A percentile compares a stretch with the other conserved stretches of the same genome.
These are phyloP conservation scores for Willowsia nigromaculata DNA, from an alignment of 2,888 invertebrate species.

Conservation along the genomic window DNA sequence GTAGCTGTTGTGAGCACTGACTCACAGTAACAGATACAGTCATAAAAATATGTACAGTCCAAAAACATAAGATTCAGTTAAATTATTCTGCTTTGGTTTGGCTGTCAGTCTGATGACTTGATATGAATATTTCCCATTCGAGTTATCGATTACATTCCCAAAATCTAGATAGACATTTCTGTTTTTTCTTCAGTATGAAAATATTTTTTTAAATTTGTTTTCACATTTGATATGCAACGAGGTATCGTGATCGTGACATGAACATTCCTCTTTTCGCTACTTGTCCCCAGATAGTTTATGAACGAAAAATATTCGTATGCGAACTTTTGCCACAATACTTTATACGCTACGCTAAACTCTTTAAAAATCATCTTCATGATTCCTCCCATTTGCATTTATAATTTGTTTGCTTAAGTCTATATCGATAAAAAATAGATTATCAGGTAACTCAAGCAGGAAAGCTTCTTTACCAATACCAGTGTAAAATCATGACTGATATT, in stretches of 20 bases:
- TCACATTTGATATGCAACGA: too few species aligned
- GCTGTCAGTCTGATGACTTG: neutral
- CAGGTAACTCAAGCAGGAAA: neutral
- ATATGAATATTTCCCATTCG: too few species aligned
- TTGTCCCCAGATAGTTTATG: neutral
- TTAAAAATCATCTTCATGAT: neutral
- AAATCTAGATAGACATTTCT: too few species aligned
- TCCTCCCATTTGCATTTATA: neutral
- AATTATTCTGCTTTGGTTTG: neutral
- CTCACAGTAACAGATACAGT: conserved; percentile 9
- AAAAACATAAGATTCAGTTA: too few species aligned
- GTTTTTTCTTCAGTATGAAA: too few species aligned
- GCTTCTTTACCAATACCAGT: neutral
- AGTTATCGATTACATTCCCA: too few species aligned
- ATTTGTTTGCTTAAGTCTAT: neutral
- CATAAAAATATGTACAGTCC: too few species aligned
- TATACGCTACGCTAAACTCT: neutral
- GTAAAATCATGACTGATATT: neutral
- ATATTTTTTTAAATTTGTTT: too few species aligned
- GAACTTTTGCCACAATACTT: neutral
- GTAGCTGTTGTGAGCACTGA: neutral
- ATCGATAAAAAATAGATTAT: neutral
- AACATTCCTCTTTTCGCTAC: too few species aligned
- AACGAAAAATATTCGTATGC: neutral
- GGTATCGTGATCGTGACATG: too few species aligned